phyloP scores from a whole-genome alignment of 2,113 vertebrate genomes.

The Amblyopsis rosae region DNA sequence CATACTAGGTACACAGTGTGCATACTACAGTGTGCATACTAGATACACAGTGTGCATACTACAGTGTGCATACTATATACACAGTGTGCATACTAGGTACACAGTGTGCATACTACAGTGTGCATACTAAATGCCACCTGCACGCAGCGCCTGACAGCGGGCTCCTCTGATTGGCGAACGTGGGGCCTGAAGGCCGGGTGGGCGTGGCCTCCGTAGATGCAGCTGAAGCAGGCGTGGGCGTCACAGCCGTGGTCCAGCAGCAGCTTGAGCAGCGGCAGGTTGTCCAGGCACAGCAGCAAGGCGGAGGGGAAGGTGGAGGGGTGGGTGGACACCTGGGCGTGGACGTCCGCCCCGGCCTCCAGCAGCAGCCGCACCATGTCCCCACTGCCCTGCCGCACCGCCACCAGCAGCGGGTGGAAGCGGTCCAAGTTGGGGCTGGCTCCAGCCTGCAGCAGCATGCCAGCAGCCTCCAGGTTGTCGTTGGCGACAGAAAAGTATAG shows the following conservation, averaged over 20 bases:
- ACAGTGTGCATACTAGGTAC: background rate
- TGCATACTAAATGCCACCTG: slow-evolving; percentile 14
- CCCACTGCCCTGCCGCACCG: slow-evolving; percentile 82
- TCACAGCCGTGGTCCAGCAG: slow-evolving; percentile 87
- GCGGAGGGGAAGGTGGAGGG: slow-evolving; percentile 85
- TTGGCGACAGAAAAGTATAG: slow-evolving; percentile 88
- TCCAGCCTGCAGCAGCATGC: slow-evolving; percentile 83
- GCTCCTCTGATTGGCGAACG: background rate
- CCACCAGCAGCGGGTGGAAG: slow-evolving; percentile 86
- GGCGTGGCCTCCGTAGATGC: slow-evolving; percentile 77
- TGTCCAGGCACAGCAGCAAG: slow-evolving; percentile 88
- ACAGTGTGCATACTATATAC: background rate
- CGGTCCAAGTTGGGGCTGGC: slow-evolving; percentile 86
- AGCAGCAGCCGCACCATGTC: slow-evolving; percentile 82
- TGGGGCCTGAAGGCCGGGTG: slow-evolving; percentile 69
- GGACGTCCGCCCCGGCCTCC: slow-evolving; percentile 82
- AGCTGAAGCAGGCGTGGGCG: slow-evolving; percentile 82
- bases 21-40: no score
- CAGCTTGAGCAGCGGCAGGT: slow-evolving; percentile 81
- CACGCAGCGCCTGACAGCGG: slow-evolving; percentile 1
- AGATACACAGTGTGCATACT: no score
- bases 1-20: no score
- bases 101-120: background rate
- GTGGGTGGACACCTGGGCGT: slow-evolving; percentile 81
- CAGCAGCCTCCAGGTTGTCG: slow-evolving; percentile 80